Conservation (phyloP, 1,140 invertebrate species). For the Hypsibius dujardini region DNA sequence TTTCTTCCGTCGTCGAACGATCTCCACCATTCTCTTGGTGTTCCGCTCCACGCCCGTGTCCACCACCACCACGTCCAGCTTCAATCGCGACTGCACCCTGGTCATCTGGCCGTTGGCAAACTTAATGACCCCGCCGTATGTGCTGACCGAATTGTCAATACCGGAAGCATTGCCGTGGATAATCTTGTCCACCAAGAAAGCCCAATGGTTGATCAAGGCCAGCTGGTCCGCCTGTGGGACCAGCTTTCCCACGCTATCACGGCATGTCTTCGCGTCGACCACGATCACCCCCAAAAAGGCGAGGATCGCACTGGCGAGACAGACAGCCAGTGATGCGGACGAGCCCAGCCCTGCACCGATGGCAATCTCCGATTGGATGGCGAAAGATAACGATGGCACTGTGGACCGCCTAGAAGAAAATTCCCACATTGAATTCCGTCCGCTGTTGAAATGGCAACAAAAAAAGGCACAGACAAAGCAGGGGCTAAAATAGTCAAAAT, state of each 20-base stretch:
- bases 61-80: slow-evolving; percentile 49
- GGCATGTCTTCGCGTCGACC: slow-evolving; percentile 18
- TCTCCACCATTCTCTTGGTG: slow-evolving; percentile 56
- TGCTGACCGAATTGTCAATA: slow-evolving; percentile 75
- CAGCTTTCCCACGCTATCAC: slow-evolving; percentile 15
- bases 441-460: background rate
- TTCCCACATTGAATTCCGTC: background rate
- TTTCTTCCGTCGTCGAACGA: slow-evolving; percentile 37
- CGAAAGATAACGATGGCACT: slow-evolving; percentile 35
- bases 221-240: slow-evolving; percentile 26
- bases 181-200: slow-evolving; percentile 61
- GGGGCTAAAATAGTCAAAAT: too few relatives aligned
- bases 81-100: background rate
- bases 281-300: slow-evolving; percentile 24
- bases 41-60: slow-evolving; percentile 63
- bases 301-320: slow-evolving; percentile 52
- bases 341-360: slow-evolving; percentile 68
- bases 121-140: slow-evolving; percentile 43
- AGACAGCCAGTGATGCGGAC: slow-evolving; percentile 73
- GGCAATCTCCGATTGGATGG: slow-evolving; percentile 48
- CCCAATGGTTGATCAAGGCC: slow-evolving; percentile 55
- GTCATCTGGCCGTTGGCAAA: slow-evolving; percentile 27
- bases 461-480: slow-evolving; percentile 27
- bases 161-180: slow-evolving; percentile 79
- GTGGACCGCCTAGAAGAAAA: background rate